phyloP scores from a whole-genome alignment of 30 jellyfish, hydroid and myxozoan genomes.

The Chironex yamaguchii region DNA sequence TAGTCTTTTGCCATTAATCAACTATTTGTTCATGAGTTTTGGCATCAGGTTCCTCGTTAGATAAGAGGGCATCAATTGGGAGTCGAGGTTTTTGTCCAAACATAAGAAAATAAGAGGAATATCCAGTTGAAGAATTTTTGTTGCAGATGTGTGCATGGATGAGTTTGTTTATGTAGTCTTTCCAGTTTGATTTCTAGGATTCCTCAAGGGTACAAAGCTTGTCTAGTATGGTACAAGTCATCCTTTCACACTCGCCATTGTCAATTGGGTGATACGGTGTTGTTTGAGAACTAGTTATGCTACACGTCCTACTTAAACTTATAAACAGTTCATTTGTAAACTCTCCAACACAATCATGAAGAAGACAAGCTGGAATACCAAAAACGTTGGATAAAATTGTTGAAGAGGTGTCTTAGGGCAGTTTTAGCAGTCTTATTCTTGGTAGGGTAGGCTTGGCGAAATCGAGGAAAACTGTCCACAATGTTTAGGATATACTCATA shows the following conservation, averaged over 20 bases:
- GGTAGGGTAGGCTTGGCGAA: slow-evolving; percentile 39
- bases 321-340: slow-evolving; percentile 12
- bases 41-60: too few relatives aligned
- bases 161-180: slow-evolving; percentile 7
- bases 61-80: too few relatives aligned
- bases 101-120: too few relatives aligned
- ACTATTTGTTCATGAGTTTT: too few relatives aligned
- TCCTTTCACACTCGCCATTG: slow-evolving; percentile 42
- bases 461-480: slow-evolving; percentile 62
- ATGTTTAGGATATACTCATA: slow-evolving; percentile 48
- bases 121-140: too few relatives aligned
- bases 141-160: slow-evolving; percentile 13
- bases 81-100: too few relatives aligned
- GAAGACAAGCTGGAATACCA: too few relatives aligned
- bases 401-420: slow-evolving; percentile 21
- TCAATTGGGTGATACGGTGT: slow-evolving; percentile 36
- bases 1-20: too few relatives aligned
- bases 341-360: slow-evolving; percentile 25
- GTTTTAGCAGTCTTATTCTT: slow-evolving; percentile 40
- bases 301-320: background rate
- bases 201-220: slow-evolving; percentile 30
- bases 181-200: slow-evolving; percentile 26
- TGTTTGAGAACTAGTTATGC: slow-evolving; percentile 31
- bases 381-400: slow-evolving; percentile 10
- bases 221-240: background rate